Conservation (phyloP, 2,113 vertebrate genomes). For the Nothobranchius furzeri region DNA sequence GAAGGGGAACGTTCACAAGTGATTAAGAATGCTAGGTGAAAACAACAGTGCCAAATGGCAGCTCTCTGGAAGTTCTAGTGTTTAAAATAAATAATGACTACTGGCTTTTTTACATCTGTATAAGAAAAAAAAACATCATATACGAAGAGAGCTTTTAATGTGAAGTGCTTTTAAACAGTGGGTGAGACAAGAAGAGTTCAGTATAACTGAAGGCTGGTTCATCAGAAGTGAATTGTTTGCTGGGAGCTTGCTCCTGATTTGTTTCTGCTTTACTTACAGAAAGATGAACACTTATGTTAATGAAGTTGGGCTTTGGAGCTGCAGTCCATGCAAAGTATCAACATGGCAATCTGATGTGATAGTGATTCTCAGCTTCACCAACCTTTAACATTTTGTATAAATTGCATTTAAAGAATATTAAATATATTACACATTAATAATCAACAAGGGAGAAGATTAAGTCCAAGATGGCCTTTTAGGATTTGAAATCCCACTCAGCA, state of each 20-base stretch:
- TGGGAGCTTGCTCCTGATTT: not conserved
- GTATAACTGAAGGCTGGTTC: not conserved
- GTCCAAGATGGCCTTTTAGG: not conserved
- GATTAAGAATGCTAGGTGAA: no score
- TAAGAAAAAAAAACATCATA: not conserved
- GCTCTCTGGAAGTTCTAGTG: no score
- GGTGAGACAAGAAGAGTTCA: not conserved
- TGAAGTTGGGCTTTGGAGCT: not conserved
- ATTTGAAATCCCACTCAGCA: not conserved
- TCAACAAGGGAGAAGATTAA: not conserved
- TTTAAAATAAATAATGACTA: no score
- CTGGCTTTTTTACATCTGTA: not conserved
- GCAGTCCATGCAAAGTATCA: not conserved
- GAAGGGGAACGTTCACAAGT: no score
- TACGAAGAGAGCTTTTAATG: no score
- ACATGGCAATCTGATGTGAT: not conserved
- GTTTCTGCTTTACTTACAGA: not conserved
- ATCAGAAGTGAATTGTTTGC: not conserved
- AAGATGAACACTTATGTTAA: not conserved
- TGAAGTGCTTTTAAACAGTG: not conserved
- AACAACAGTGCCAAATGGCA: no score
- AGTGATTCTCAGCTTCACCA: not conserved
- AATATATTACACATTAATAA: not conserved
- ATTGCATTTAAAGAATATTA: not conserved
- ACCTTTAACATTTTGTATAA: not conserved